Percentiles rank a stretch among this genome's conserved stretches.
These are phyloP conservation scores for Acanthaster planci DNA, from an alignment of 35 echinoderm and acorn worm species.

Conservation along the genomic window DNA sequence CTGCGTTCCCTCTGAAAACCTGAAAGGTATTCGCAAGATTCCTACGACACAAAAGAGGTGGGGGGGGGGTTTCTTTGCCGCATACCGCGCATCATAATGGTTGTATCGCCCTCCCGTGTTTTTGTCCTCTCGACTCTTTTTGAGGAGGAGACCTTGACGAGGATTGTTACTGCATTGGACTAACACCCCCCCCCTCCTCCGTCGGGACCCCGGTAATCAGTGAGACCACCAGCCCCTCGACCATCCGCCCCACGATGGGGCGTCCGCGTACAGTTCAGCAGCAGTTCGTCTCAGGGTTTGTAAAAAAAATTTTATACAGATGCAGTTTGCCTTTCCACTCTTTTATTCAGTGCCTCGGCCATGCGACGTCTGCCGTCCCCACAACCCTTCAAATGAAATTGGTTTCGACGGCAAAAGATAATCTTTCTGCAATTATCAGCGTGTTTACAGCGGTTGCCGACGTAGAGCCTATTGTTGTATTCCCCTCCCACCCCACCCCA, in stretches of 20 bases:
- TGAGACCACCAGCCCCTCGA: neutral
- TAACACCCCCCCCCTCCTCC: too few relatives aligned
- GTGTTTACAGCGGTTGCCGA: neutral
- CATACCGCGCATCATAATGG: too few relatives aligned
- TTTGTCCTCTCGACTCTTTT: too few relatives aligned
- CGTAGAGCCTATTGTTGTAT: neutral
- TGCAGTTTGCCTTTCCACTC: neutral
- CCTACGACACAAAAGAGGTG: too few relatives aligned
- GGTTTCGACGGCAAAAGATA: conserved; percentile 6
- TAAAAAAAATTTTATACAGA: too few relatives aligned
- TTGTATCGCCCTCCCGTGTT: too few relatives aligned
- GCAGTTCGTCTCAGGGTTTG: neutral
- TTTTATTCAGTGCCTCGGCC: neutral
- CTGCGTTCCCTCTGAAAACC: too few relatives aligned
- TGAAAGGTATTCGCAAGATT: too few relatives aligned
- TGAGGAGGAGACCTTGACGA: too few relatives aligned
- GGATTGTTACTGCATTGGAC: too few relatives aligned
- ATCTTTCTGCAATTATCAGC: conserved; percentile 25
- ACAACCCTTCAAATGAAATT: neutral
- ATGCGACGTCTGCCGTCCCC: conserved; percentile 26
- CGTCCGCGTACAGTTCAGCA: neutral
- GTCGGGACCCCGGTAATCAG: neutral
- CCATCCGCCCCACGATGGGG: neutral
- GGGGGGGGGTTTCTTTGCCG: too few relatives aligned
- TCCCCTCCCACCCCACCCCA: neutral